Conservation (phyloP, 2,113 vertebrate genomes). For the Phocoena sinus region DNA sequence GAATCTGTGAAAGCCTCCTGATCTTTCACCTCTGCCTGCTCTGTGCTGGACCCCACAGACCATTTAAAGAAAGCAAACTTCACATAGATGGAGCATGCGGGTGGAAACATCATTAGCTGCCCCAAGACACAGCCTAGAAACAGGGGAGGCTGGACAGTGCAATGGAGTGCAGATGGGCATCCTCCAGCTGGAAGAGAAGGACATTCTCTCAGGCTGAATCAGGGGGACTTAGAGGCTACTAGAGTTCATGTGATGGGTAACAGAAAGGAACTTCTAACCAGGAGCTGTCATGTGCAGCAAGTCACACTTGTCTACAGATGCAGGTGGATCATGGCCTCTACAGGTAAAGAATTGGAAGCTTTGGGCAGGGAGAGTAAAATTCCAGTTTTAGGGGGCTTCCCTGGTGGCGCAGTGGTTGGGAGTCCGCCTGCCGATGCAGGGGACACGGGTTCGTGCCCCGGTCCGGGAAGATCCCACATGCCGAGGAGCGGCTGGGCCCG, state of each 20-base stretch:
- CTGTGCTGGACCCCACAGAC: neutral
- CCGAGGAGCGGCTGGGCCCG: no score
- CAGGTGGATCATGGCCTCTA: neutral
- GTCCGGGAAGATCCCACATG: no score
- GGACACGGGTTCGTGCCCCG: rapidly evolving
- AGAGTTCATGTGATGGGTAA: neutral
- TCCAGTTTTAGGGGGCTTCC: neutral
- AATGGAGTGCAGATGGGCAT: neutral
- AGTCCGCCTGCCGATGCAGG: no score
- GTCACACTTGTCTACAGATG: neutral
- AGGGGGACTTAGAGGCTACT: neutral
- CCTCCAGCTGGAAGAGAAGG: neutral
- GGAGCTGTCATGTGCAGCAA: neutral
- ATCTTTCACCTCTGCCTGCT: neutral
- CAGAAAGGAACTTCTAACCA: neutral
- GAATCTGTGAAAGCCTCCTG: neutral
- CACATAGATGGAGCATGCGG: rapidly evolving
- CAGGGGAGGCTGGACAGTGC: neutral
- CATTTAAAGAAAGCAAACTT: neutral
- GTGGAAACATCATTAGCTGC: neutral
- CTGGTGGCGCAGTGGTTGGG: no score
- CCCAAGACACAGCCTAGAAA: neutral
- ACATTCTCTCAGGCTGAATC: neutral
- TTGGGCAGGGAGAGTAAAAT: neutral
- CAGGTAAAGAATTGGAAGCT: no score